These are phyloP conservation scores for Rhea americana DNA, from an alignment of 2,113 vertebrate species.

Conservation along the genomic window DNA sequence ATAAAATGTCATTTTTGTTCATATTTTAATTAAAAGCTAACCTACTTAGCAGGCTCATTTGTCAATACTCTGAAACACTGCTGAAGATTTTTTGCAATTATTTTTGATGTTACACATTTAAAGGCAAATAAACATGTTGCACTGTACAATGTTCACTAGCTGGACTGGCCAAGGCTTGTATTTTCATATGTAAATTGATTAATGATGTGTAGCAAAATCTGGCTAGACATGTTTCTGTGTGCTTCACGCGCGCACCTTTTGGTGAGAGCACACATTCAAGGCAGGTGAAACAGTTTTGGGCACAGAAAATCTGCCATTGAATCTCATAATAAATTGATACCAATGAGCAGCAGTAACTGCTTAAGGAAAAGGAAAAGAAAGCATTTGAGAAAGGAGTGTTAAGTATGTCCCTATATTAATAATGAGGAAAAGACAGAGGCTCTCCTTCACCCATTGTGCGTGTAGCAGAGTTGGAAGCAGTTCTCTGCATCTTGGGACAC, in stretches of 20 bases:
- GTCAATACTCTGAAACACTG: neutral
- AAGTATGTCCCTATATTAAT: neutral
- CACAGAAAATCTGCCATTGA: neutral
- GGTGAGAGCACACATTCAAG: neutral
- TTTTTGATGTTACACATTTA: neutral
- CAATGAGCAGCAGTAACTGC: neutral
- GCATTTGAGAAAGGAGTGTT: neutral
- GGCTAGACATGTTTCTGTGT: neutral
- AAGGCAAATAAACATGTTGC: neutral
- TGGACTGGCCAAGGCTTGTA: neutral
- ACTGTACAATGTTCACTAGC: neutral
- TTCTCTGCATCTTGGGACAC: neutral
- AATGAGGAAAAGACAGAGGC: neutral
- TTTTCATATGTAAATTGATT: neutral
- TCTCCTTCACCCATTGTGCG: neutral
- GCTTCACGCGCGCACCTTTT: accelerated
- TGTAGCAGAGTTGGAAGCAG: neutral
- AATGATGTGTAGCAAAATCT: neutral
- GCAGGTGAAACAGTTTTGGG: neutral
- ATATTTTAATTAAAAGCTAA: neutral
- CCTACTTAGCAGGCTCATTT: neutral
- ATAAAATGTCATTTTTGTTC: neutral
- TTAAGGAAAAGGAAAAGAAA: neutral
- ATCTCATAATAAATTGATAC: neutral
- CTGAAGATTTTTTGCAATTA: neutral